Evolutionary conservation across 2,113 vertebrate species (phyloP), one percentile per base, ranked within the genome.

Genomic region (Ailurus styani): DNA sequence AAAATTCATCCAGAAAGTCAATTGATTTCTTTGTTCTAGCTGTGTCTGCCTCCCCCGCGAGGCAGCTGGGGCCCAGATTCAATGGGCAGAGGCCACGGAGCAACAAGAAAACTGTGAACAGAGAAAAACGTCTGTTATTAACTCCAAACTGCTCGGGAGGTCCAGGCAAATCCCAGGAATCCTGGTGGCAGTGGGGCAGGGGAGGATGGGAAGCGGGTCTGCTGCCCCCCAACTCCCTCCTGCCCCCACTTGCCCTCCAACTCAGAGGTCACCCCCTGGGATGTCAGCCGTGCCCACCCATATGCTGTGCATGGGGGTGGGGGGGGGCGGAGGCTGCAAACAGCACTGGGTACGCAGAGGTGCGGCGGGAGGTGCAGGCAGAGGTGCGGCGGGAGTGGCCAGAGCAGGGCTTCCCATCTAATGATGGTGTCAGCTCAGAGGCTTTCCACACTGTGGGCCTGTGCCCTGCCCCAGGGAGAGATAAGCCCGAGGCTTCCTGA

Each of bases 21-120:
- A 91, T 88, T 54, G 97, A 93, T 91, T 90, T 95, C 93, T 95
- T 91, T 86, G 96, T 95, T 85, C 90, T 89, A 20, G 12, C 37
- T 77, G 70, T 52, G 72, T 73, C 86, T 2, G 0, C 86, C 73
- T 68, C 45, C 72, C 87, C 73, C n/a, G 31, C 0, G 21, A 90
- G 93, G 90, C 95, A 79, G 86, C 87, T 1, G 2, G 87, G 78
- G 68, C 60, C 54, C 60, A 8, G 54, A 81, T 37, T 68, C 95
- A 73, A 14, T 3, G 10, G 78, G 66, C 72, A 91, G 95, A 95
- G 57, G 93, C 64, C 87, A 77, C 29, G 64, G 78, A 89, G 83
- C 83, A n/a, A 18, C 29, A 27, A 83, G 94, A 85, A 81, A 73
- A 66, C 54, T 25, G 57, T 9, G n/a, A 68, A 34, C 40, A 94